These are phyloP conservation scores for Chrysolina americana DNA, from an alignment of 2,888 invertebrate genomes.

Conservation along the genomic window DNA sequence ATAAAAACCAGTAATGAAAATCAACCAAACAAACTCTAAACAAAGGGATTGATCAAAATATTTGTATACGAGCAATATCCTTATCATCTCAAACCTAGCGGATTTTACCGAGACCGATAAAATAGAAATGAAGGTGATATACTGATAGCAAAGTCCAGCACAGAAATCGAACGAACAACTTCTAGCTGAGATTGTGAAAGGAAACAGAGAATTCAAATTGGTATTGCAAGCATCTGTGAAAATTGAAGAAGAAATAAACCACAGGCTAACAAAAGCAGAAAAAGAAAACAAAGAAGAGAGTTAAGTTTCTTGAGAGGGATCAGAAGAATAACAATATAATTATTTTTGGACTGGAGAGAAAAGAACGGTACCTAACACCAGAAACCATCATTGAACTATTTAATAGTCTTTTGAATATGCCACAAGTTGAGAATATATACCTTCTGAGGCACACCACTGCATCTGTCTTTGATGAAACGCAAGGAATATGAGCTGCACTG, in stretches of 20 bases:
- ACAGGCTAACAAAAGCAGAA: not conserved
- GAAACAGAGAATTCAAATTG: not conserved
- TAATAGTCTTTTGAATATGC: slow-evolving; percentile 1
- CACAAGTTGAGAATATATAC: slow-evolving; percentile 12
- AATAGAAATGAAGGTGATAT: not conserved
- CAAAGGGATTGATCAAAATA: not conserved
- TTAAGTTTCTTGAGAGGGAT: not conserved
- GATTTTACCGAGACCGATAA: not conserved
- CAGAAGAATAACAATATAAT: slow-evolving; percentile 17
- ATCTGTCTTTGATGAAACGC: too few species aligned
- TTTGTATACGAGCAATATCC: not conserved
- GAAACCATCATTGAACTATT: slow-evolving; percentile 17
- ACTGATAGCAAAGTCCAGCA: not conserved
- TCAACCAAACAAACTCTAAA: slow-evolving; percentile 1
- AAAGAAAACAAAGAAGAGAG: slow-evolving; percentile 6
- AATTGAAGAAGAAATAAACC: not conserved
- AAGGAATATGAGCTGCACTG: not conserved
- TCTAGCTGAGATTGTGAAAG: slow-evolving; percentile 5
- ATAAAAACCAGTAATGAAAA: not conserved
- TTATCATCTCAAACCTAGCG: not conserved
- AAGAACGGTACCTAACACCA: slow-evolving; percentile 6
- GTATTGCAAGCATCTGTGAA: not conserved
- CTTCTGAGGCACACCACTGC: too few species aligned
- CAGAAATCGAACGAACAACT: slow-evolving; percentile 3
- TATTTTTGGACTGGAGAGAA: slow-evolving; percentile 16